Evolutionary conservation across 1,140 invertebrate genomes (phyloP), one percentile per base, ranked within the genome.

Genomic region (Macrobrachium rosenbergii): DNA sequence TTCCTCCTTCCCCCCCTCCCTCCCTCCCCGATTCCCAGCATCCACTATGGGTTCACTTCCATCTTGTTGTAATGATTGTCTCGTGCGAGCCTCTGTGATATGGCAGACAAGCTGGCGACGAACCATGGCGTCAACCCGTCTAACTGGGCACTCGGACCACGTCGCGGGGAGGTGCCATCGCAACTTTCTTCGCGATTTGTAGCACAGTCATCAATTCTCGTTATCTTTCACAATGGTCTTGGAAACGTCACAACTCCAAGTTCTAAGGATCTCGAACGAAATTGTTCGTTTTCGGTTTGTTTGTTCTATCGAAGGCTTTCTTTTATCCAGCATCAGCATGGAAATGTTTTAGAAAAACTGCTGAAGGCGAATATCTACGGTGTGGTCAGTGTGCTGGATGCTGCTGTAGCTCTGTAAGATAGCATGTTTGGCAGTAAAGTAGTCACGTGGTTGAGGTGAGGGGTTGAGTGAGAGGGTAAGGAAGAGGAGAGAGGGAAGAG

Each of bases 91-190:
- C 52, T 19, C 78, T 37, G 69, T 37, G 82, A 75, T 64, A 23
- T 60, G 76, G 83, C 83, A 86, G 83, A 86, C 83, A 72, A 75
- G 58, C 83, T 86, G 83, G 83, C 83, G 83, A 86, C 83, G 21
- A 17, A 52, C 21, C 43, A 12, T 80, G 83, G 83, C 83, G 83
- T 86, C 83, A 72, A 37, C 23, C 37, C 43, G 83, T 86, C 83
- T 86, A 63, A 45, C 72, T 77, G 52, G 63, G 19, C n/a, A 43
- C 83, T 37, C 37, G 23, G 17, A 75, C 52, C 45, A 21, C 52
- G 17, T 43, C 43, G 43, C 62, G 45, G 37, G 59, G 63, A 23
- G 52, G 37, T 21, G 16, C 21, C 69, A 16, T 43, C 69, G 64
- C 19, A 67, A 67, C 64, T 28, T 67, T 28, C 69, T 12, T 72